Evolutionary conservation across 2,888 invertebrate species (phyloP).

Genomic region (Corbicula japonica): DNA sequence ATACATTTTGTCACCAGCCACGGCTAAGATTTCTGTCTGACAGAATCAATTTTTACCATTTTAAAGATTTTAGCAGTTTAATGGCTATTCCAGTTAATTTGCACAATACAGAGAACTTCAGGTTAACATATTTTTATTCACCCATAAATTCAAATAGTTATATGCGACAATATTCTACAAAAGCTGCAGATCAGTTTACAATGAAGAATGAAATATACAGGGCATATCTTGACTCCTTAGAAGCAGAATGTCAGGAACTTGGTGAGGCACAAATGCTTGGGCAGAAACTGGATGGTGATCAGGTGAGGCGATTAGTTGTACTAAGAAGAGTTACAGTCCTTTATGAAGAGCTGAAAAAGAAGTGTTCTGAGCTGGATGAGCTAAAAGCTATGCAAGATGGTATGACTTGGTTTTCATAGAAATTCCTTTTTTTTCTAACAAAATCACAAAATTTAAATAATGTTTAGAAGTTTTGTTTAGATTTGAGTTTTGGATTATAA

Average conservation of each 20-base stretch:
- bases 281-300: background rate
- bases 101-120: no score
- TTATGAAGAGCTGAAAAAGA: conserved; percentile 25
- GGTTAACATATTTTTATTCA: no score
- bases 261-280: background rate
- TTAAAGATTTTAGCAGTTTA: no score
- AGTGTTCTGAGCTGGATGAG: conserved; percentile 47
- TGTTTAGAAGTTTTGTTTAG: background rate
- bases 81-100: no score
- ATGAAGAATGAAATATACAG: conserved; percentile 42
- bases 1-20: no score
- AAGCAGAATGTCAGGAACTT: conserved; percentile 25
- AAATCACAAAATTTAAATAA: background rate
- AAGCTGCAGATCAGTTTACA: conserved; percentile 19
- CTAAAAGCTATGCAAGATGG: conserved; percentile 34
- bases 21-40: no score
- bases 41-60: no score
- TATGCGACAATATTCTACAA: conserved; percentile 29
- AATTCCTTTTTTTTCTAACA: no score
- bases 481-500: background rate
- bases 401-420: no score
- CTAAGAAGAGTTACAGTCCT: conserved; percentile 14
- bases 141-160: no score
- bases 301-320: background rate
- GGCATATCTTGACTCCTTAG: conserved; percentile 33